Conservation (phyloP, 2,797 vertebrate genomes). For the Mormyrus hasselquistii region DNA sequence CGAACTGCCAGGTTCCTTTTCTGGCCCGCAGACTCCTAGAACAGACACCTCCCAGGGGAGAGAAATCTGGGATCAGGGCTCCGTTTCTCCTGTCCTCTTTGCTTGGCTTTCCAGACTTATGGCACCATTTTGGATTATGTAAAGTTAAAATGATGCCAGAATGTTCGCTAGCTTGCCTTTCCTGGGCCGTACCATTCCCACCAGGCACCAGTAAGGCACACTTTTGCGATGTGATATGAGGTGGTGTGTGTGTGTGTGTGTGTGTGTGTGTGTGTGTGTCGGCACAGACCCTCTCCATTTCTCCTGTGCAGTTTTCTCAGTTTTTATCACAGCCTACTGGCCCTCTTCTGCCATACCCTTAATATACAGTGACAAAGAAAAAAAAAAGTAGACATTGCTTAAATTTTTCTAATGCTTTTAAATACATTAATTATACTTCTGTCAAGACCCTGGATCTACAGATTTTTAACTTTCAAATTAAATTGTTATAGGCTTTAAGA, state of each 20-base stretch:
- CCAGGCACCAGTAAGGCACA: neutral
- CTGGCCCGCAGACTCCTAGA: neutral
- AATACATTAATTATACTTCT: neutral
- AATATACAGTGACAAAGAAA: neutral
- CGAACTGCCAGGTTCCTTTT: neutral
- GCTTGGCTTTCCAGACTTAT: neutral
- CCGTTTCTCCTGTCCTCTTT: neutral
- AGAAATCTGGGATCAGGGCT: neutral
- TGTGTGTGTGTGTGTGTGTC: neutral
- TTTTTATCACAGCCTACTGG: neutral
- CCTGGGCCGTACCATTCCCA: neutral
- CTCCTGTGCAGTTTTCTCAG: neutral
- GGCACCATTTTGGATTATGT: slow-evolving; percentile 1
- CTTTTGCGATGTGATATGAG: neutral
- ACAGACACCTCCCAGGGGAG: neutral
- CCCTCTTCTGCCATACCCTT: neutral
- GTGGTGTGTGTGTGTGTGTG: neutral
- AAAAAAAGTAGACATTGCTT: neutral
- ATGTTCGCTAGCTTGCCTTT: neutral
- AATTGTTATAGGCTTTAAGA: neutral
- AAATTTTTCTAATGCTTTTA: neutral
- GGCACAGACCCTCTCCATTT: neutral
- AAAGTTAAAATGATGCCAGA: neutral
- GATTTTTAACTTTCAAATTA: neutral
- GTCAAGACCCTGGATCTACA: no score